A percentile compares a stretch with the other conserved stretches of the same genome.
These are phyloP conservation scores for Seriola rivoliana DNA, from an alignment of 2,113 vertebrate species.

Conservation along the genomic window DNA sequence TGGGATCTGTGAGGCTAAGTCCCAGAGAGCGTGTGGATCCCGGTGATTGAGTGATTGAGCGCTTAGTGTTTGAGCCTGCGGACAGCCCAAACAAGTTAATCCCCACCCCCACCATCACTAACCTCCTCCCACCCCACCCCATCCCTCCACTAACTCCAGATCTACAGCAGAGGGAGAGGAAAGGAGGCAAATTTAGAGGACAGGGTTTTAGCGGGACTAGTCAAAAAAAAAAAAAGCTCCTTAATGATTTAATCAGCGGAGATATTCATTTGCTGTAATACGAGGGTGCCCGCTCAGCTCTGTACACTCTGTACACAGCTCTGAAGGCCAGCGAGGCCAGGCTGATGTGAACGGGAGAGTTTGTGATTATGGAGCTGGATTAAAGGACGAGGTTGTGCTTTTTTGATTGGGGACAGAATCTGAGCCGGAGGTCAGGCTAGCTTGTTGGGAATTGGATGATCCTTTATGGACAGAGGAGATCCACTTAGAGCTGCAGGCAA, in stretches of 20 bases:
- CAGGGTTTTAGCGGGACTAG: slow-evolving; percentile 71
- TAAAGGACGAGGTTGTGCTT: slow-evolving; percentile 79
- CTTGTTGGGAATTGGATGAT: slow-evolving; percentile 69
- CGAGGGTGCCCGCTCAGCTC: slow-evolving; percentile 43
- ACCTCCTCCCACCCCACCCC: slow-evolving; percentile 28
- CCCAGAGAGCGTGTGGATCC: slow-evolving; percentile 77
- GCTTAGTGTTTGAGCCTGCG: slow-evolving; percentile 79
- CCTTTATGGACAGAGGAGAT: slow-evolving; percentile 64
- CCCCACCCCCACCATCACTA: slow-evolving; percentile 64
- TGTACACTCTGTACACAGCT: slow-evolving; percentile 47
- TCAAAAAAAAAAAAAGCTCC: slow-evolving; percentile 72
- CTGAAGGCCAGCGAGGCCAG: slow-evolving; percentile 20
- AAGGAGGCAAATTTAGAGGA: slow-evolving; percentile 53
- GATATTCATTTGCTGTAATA: slow-evolving; percentile 80
- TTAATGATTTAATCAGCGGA: slow-evolving; percentile 86
- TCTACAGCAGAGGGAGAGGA: slow-evolving; percentile 38
- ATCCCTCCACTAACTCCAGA: slow-evolving; percentile 64
- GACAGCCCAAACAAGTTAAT: slow-evolving; percentile 84
- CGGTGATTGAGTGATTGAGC: slow-evolving; percentile 82
- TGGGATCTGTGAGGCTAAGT: slow-evolving; percentile 74
- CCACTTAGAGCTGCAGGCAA: slow-evolving; percentile 50
- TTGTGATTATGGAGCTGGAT: slow-evolving; percentile 80
- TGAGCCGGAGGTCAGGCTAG: slow-evolving; percentile 68
- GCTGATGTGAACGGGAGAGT: slow-evolving; percentile 51
- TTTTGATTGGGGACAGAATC: slow-evolving; percentile 78